These are phyloP conservation scores for Ephialtes manifestator DNA, from an alignment of 2,888 invertebrate genomes.

Conservation along the genomic window DNA sequence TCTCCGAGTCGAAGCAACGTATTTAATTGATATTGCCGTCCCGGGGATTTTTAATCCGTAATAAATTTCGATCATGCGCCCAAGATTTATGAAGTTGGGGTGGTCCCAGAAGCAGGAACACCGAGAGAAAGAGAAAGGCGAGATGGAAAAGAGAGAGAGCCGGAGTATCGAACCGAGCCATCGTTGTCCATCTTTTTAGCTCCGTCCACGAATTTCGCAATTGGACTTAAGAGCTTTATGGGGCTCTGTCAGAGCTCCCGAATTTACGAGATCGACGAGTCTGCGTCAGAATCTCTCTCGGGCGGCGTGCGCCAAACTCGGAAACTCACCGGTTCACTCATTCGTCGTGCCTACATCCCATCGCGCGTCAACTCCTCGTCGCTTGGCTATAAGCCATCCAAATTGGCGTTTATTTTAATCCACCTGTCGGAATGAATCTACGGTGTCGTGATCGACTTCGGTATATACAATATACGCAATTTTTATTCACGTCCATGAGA, in stretches of 20 bases:
- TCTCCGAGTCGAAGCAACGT: conserved; percentile 54
- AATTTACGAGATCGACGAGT: conserved; percentile 70
- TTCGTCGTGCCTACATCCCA: conserved; percentile 25
- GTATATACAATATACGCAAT: conserved; percentile 40
- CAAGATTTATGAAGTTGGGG: conserved; percentile 81
- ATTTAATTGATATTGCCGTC: conserved; percentile 83
- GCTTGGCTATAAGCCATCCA: conserved; percentile 52
- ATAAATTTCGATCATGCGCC: conserved; percentile 82
- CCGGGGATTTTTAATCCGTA: conserved; percentile 80
- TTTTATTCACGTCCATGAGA: conserved; percentile 53
- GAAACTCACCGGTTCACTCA: conserved; percentile 46
- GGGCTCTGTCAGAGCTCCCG: conserved; percentile 55
- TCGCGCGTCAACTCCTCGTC: conserved; percentile 32
- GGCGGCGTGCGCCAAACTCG: conserved; percentile 66
- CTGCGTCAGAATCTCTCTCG: conserved; percentile 11
- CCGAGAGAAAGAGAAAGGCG: conserved; percentile 38
- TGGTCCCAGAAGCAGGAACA: conserved; percentile 38
- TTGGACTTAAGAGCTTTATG: conserved; percentile 71
- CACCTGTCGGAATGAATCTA: conserved; percentile 69
- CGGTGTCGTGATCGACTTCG: conserved; percentile 48
- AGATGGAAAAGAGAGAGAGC: conserved; percentile 14
- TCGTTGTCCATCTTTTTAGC: conserved; percentile 72
- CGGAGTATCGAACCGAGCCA: conserved; percentile 5
- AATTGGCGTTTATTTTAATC: conserved; percentile 66
- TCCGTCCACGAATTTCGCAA: conserved; percentile 67